phyloP scores from a whole-genome alignment of 2,113 vertebrate species.

The Heliornis fulica region DNA sequence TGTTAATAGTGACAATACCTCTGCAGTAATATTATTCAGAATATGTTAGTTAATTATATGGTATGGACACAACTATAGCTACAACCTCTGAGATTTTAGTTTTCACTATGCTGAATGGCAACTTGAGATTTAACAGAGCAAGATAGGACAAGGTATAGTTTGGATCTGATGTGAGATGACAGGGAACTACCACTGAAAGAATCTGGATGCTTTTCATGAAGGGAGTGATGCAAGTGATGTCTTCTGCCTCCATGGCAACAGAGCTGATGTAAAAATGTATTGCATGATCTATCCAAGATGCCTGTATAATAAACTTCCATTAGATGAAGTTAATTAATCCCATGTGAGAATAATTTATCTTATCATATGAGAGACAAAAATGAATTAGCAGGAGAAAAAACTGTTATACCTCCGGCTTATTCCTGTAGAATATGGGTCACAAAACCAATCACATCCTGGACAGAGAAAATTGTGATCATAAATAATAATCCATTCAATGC shows the following conservation, averaged over 20 bases:
- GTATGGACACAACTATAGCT: neutral
- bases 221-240: neutral
- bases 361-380: neutral
- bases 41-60: neutral
- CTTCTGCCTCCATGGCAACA: neutral
- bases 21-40: neutral
- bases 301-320: neutral
- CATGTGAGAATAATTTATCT: neutral
- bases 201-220: neutral
- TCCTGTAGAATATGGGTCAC: neutral
- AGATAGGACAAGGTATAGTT: neutral
- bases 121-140: neutral
- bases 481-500: conserved; percentile 5
- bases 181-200: neutral
- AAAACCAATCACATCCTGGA: neutral
- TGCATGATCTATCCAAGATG: neutral
- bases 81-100: neutral
- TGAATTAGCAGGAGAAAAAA: conserved; percentile 2
- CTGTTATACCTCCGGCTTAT: neutral
- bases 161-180: neutral
- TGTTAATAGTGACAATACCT: neutral
- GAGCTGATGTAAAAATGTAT: neutral
- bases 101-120: neutral
- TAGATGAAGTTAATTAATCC: conserved; percentile 10
- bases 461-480: neutral